These are phyloP conservation scores for Xiphophorus maculatus DNA, from an alignment of 2,113 vertebrate genomes.

Conservation along the genomic window DNA sequence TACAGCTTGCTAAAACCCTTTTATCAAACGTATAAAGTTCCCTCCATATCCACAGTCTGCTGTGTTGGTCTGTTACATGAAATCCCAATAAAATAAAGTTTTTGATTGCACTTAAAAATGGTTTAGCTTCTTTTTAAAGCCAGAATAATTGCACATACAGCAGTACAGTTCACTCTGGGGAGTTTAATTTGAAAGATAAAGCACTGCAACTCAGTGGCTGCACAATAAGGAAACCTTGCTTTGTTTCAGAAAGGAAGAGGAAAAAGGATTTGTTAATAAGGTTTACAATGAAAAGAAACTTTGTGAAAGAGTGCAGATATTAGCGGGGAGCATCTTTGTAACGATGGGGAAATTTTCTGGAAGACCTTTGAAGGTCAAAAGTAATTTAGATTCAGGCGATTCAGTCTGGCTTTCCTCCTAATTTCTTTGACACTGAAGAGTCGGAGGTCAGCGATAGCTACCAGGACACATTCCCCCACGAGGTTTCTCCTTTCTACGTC, in stretches of 20 bases:
- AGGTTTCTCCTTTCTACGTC: constrained; percentile 28
- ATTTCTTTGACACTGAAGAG: constrained; percentile 36
- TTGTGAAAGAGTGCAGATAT: background rate
- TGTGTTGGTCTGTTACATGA: too few relatives aligned
- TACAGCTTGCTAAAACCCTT: background rate
- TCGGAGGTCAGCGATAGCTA: constrained; percentile 38
- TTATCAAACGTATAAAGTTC: too few relatives aligned
- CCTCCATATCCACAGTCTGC: too few relatives aligned
- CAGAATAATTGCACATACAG: background rate
- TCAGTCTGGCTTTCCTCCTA: constrained; percentile 19
- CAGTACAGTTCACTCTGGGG: background rate
- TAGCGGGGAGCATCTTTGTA: background rate
- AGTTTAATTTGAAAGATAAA: background rate
- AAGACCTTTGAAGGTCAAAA: constrained; percentile 40
- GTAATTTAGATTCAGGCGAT: constrained; percentile 47
- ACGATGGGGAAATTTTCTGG: background rate
- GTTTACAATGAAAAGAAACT: background rate
- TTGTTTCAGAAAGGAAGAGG: background rate
- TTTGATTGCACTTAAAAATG: background rate
- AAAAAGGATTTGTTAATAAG: background rate
- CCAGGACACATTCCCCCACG: constrained; percentile 37
- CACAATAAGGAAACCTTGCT: too few relatives aligned
- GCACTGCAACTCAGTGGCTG: background rate
- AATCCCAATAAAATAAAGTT: too few relatives aligned
- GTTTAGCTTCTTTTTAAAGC: background rate